Evolutionary conservation across 1,140 invertebrate species (phyloP).

Genomic region (Leptonema lineaticorne): DNA sequence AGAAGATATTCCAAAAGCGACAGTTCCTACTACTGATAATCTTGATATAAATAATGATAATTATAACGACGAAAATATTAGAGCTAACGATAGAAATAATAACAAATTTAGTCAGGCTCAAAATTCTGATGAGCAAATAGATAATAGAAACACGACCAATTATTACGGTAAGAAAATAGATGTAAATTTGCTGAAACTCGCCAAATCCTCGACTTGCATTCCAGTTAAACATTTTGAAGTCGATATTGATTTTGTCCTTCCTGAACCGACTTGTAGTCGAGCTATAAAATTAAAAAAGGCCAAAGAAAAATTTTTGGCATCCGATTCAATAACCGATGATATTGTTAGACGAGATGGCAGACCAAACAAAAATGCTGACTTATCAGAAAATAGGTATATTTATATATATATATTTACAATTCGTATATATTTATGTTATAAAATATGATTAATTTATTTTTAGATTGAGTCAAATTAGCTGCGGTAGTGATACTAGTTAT

Average conservation of each 20-base stretch:
- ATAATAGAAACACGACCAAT: neutral
- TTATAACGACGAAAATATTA: neutral
- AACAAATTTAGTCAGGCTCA: neutral
- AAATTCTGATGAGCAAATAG: neutral
- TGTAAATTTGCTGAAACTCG: slow-evolving; percentile 30
- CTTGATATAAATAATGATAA: neutral
- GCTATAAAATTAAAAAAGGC: slow-evolving; percentile 52
- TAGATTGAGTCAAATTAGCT: slow-evolving; percentile 60
- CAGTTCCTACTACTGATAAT: neutral
- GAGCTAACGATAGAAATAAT: neutral
- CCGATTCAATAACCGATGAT: slow-evolving; percentile 6
- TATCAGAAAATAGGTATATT: slow-evolving; percentile 38
- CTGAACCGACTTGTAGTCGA: slow-evolving; percentile 35
- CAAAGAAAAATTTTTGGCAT: slow-evolving; percentile 54
- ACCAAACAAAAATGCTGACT: slow-evolving; percentile 34
- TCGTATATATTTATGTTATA: neutral
- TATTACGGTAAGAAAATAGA: slow-evolving; percentile 35
- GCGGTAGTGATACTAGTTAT: slow-evolving; percentile 58
- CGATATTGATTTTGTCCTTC: neutral
- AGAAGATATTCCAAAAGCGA: neutral
- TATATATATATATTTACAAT: neutral
- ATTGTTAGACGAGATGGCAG: slow-evolving; percentile 25
- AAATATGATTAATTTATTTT: slow-evolving; percentile 22
- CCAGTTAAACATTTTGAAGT: slow-evolving; percentile 29
- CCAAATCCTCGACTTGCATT: slow-evolving; percentile 31